Evolutionary conservation across 2,113 vertebrate species (phyloP), one percentile per base, ranked within the genome.

Genomic region (Cololabis saira): DNA sequence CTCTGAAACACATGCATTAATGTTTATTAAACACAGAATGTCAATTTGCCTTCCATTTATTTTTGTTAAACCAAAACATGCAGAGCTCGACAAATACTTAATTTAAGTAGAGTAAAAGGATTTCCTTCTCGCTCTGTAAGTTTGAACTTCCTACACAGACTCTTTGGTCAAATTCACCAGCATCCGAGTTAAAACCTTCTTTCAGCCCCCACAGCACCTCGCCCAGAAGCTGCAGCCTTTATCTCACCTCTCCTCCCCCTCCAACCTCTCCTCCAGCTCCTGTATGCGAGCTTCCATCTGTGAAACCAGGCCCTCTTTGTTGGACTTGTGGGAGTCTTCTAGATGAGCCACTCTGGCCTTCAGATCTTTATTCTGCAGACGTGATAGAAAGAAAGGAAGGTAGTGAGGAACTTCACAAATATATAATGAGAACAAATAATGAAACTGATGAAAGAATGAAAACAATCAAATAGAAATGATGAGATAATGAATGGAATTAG

Each of bases 241-340:
- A 17, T 49, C 86, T 89, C 84, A 98, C 96, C 96, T 95, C 81
- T 99, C 97, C 82, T 98, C 97, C 2, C 69, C 92, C 82, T 97
- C 96, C 47, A 99, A 93, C 9, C 94, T 91, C 85, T 95, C 95
- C 87, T 98, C 96, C 73, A 99, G 93, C 86, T 98, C 97, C 41
- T 93, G 87, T 33, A 98, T 93, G 79, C 95, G 94, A 51, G 82
- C 88, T 88, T 99, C 96, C 93, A 99, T 93, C 77, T 99, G 96
- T 27, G 86, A 75, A 44, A 99, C 94, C 62, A 95, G 91, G 3
- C 95, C 96, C 71, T 98, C 97, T 80, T 98, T 98, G 87, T 85
- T 98, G 78, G 96, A 94, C 75, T 94, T 93, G 74, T 97, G 95
- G 56, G 96, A 97, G 56, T 91, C 89, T 83, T 99, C 98, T 59